phyloP scores from a whole-genome alignment of 2,888 invertebrate species.

The Brenthis hecate region DNA sequence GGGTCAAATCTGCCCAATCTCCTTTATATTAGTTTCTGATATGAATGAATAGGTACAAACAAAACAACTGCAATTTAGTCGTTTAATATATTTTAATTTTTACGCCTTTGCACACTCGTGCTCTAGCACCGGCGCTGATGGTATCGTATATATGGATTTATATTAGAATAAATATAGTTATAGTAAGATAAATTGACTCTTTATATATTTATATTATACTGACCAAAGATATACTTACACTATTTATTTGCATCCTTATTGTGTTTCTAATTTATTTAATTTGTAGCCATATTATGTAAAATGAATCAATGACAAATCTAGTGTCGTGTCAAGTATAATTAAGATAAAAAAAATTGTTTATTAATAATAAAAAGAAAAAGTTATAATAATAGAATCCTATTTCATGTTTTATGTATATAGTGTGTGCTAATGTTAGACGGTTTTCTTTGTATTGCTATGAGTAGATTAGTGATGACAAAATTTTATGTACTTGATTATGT shows the following conservation, averaged over 20 bases:
- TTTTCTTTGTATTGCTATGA: too few relatives aligned
- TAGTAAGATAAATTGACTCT: not conserved
- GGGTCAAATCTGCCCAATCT: too few relatives aligned
- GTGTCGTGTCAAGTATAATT: too few relatives aligned
- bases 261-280: not conserved
- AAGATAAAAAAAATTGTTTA: too few relatives aligned
- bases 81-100: not conserved
- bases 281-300: too few relatives aligned
- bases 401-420: too few relatives aligned
- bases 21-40: not conserved
- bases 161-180: slow-evolving; percentile 2
- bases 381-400: not conserved
- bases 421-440: too few relatives aligned
- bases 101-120: slow-evolving; percentile 17
- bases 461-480: too few relatives aligned
- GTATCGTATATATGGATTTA: slow-evolving; percentile 14
- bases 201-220: slow-evolving; percentile 13
- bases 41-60: not conserved
- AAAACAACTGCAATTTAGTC: slow-evolving; percentile 16
- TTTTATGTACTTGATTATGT: too few relatives aligned
- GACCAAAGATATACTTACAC: not conserved
- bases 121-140: slow-evolving; percentile 21
- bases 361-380: not conserved
- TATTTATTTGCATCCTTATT: not conserved
- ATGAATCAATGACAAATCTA: too few relatives aligned